Conservation (phyloP, 2,888 invertebrate species). For the Microplitis deprimator region DNA sequence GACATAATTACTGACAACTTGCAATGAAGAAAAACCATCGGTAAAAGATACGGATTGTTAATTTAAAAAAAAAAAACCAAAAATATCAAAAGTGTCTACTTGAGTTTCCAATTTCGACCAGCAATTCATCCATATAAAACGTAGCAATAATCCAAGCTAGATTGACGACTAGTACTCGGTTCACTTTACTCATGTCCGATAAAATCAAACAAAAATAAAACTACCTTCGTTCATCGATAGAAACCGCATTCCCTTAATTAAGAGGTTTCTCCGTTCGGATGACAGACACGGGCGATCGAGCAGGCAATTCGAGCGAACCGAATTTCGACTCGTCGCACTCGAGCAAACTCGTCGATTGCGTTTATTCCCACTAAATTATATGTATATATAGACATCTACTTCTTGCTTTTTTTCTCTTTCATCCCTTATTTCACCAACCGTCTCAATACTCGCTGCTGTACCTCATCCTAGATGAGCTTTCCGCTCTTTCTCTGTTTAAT, state of each 20-base stretch:
- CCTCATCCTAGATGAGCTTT: not conserved
- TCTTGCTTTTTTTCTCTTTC: conserved; percentile 6
- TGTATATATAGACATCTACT: conserved; percentile 44
- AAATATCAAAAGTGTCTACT: not conserved
- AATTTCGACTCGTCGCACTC: conserved; percentile 32
- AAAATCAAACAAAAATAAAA: not conserved
- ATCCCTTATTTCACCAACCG: conserved; percentile 14
- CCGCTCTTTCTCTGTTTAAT: not conserved
- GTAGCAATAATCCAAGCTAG: not conserved
- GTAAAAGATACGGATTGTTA: not conserved
- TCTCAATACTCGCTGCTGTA: not conserved
- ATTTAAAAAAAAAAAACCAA: not conserved
- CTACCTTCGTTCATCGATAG: conserved; percentile 21
- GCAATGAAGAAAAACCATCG: not conserved
- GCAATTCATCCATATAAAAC: not conserved
- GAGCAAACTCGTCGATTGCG: conserved; percentile 12
- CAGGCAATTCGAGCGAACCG: conserved; percentile 33
- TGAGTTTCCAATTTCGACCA: not conserved
- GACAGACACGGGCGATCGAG: conserved; percentile 41
- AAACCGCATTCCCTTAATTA: conserved; percentile 40
- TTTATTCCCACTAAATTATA: conserved; percentile 44
- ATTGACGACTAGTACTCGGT: not conserved
- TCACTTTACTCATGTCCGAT: not conserved
- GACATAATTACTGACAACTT: not conserved
- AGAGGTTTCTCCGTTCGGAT: conserved; percentile 39